These are phyloP conservation scores for Pollicipes pollicipes DNA, from an alignment of 1,140 invertebrate species.

Conservation along the genomic window DNA sequence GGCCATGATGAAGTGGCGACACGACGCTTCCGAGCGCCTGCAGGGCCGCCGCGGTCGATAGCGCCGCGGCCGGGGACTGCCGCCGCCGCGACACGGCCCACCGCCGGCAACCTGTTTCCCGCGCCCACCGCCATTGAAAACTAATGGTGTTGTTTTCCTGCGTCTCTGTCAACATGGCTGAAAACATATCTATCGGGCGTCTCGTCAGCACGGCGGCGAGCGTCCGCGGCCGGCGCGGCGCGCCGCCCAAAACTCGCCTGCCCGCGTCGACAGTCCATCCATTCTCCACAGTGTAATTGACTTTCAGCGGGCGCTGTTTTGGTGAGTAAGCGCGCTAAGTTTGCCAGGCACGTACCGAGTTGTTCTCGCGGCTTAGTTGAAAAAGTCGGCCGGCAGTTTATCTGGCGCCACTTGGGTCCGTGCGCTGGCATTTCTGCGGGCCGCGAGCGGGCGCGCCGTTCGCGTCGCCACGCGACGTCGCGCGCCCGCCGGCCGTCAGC, in stretches of 20 bases:
- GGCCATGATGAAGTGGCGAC: background rate
- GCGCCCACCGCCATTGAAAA: background rate
- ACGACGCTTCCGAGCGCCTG: too few relatives aligned
- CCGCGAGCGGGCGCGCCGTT: too few relatives aligned
- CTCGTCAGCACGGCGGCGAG: background rate
- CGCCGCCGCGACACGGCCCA: too few relatives aligned
- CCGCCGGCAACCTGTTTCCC: too few relatives aligned
- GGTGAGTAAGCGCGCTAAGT: conserved; percentile 1
- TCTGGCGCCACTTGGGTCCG: background rate
- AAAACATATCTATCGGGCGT: background rate
- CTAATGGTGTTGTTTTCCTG: background rate
- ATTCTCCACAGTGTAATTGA: background rate
- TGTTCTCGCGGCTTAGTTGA: background rate
- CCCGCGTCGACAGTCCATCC: background rate
- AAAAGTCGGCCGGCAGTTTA: background rate
- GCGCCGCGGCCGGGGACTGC: too few relatives aligned
- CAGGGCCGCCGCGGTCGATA: background rate
- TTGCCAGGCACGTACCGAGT: background rate
- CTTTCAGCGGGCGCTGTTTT: background rate
- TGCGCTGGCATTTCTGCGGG: background rate
- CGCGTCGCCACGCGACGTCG: background rate
- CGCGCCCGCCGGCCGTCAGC: too few relatives aligned
- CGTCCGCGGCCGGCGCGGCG: background rate
- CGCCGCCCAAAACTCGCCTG: too few relatives aligned
- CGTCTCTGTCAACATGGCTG: background rate